These are phyloP conservation scores for Ptychobarbus kaznakovi DNA, from an alignment of 2,797 vertebrate genomes.

Conservation along the genomic window DNA sequence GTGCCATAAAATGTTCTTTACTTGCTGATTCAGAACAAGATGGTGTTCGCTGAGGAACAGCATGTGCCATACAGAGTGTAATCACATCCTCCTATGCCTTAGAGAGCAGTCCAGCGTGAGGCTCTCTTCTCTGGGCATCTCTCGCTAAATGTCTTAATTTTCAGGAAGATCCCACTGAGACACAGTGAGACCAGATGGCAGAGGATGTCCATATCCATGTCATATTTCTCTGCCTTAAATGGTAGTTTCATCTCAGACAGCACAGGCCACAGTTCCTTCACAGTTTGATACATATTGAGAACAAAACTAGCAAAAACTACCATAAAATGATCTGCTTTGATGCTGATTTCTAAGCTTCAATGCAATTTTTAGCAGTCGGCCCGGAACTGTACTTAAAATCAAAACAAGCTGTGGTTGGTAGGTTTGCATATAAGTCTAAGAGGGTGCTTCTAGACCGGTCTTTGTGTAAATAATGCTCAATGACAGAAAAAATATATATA, in stretches of 20 bases:
- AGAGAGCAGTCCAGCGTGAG: constrained; percentile 35
- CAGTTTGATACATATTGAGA: constrained; percentile 1
- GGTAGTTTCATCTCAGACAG: constrained; percentile 1
- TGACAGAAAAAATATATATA: not conserved
- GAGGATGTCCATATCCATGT: constrained; percentile 5
- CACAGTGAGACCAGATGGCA: constrained; percentile 27
- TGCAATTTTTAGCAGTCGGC: not conserved
- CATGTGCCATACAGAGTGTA: not conserved
- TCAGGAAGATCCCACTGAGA: constrained; percentile 27
- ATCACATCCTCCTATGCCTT: constrained; percentile 26
- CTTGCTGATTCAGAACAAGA: constrained; percentile 10
- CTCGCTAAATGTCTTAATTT: constrained; percentile 40
- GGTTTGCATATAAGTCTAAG: not conserved
- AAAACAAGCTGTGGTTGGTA: not conserved
- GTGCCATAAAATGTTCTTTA: not conserved
- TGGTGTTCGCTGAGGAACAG: not conserved
- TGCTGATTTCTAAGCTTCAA: not conserved
- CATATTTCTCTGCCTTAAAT: constrained; percentile 18
- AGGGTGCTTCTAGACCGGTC: not conserved
- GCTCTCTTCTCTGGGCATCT: constrained; percentile 23
- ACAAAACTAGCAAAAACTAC: not conserved
- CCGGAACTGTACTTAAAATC: not conserved
- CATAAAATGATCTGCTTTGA: not conserved
- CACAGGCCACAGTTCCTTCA: not conserved
- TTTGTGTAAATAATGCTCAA: not conserved